phyloP scores from a whole-genome alignment of 2,888 invertebrate species.

The Empis stercorea region DNA sequence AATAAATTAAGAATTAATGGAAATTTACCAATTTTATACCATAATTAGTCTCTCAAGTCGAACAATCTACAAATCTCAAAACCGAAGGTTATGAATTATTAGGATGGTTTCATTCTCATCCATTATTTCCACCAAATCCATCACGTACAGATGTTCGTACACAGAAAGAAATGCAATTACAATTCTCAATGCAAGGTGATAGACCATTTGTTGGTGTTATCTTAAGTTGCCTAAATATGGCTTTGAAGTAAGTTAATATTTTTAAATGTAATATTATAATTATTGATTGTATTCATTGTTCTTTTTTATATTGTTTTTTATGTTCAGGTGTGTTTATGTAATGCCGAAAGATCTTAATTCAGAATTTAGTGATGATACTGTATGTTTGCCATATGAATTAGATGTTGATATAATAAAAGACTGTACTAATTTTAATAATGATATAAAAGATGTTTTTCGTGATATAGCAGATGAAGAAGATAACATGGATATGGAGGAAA shows the following conservation, averaged over 20 bases:
- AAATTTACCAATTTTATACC: not conserved
- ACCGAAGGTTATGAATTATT: constrained; percentile 39
- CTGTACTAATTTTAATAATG: constrained; percentile 13
- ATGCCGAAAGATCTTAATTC: constrained; percentile 12
- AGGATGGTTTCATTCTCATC: constrained; percentile 73
- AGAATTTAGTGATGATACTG: constrained; percentile 1
- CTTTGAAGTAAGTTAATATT: constrained; percentile 12
- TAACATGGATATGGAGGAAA: constrained; percentile 1
- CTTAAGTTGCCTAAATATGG: constrained; percentile 15
- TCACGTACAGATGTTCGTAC: constrained; percentile 54
- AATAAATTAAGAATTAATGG: not conserved
- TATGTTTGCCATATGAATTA: constrained; percentile 14
- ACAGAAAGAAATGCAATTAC: constrained; percentile 46
- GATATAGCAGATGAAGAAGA: constrained; percentile 7
- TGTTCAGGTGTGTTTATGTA: constrained; percentile 16
- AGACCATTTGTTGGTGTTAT: constrained; percentile 17
- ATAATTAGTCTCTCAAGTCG: constrained; percentile 44
- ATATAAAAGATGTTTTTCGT: constrained; percentile 14
- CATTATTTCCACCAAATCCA: constrained; percentile 54
- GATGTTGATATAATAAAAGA: constrained; percentile 16
- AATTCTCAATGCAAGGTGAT: constrained; percentile 14
- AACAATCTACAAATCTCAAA: constrained; percentile 45
- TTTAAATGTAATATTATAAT: constrained; percentile 1
- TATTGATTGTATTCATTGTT: no score
- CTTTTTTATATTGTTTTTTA: no score